Conservation (phyloP, 1,140 invertebrate species). For the Geopemphigus sp. region DNA sequence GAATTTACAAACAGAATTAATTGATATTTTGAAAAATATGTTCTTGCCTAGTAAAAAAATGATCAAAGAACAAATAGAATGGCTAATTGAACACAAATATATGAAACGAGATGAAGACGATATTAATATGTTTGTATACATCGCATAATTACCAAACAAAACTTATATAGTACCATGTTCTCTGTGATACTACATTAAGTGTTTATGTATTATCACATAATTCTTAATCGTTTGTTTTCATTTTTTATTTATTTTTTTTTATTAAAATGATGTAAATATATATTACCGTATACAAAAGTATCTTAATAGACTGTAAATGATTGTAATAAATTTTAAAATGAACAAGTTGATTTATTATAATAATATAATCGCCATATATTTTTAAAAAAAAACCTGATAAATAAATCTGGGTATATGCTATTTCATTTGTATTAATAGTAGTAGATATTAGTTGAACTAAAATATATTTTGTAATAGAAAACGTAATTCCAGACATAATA, state of each 20-base stretch:
- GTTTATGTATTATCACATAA: slow-evolving; percentile 30
- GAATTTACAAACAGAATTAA: slow-evolving; percentile 91
- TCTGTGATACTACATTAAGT: slow-evolving; percentile 43
- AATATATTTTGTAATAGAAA: not conserved
- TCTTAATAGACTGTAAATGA: slow-evolving; percentile 7
- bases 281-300: not conserved
- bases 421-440: not conserved
- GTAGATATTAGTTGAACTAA: not conserved
- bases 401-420: too few relatives aligned
- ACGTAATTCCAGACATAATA: not conserved
- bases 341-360: slow-evolving; percentile 22
- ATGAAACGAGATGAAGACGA: slow-evolving; percentile 94
- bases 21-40: slow-evolving; percentile 99
- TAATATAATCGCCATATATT: not conserved
- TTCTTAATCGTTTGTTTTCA: slow-evolving; percentile 40
- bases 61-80: slow-evolving; percentile 99
- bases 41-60: slow-evolving; percentile 98
- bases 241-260: slow-evolving; percentile 25
- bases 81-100: slow-evolving; percentile 98
- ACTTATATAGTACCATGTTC: slow-evolving; percentile 16
- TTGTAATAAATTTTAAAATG: not conserved
- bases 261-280: not conserved
- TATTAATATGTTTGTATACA: slow-evolving; percentile 97
- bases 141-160: slow-evolving; percentile 69
- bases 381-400: not conserved